Evolutionary conservation across 2,113 vertebrate genomes (phyloP), one percentile per base, ranked within the genome.

Genomic region (Nipponia nippon): DNA sequence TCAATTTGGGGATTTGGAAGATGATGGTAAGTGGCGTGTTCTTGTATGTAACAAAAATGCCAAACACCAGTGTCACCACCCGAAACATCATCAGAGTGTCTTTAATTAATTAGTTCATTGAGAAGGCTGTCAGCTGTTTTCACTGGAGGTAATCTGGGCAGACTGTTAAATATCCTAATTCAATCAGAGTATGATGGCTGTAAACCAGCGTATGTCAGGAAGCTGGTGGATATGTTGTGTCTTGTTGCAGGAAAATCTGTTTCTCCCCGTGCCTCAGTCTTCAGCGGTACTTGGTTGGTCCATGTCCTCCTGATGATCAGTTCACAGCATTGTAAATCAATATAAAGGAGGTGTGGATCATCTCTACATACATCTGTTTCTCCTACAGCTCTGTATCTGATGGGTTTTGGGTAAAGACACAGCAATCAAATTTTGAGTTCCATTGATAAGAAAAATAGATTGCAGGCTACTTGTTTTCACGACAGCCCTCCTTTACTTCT

Each of bases 1-100:
- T 75, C 95, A 98, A 9, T 98, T 97, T 93, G 97, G 96, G 13
- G 90, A 97, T 84, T 97, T 97, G 44, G 97, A 97, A 49, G 95
- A 97, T 29, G 98, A 98, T 40, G 98, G 98, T 98, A 95, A 96
- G 98, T 96, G 53, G 5, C 3, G 0, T 67, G 23, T 69, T 90
- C 42, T 61, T 80, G 14, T 84, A 71, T 3, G 3, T 56, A 32
- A 40, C 38, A 59, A 62, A 95, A 93, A 91, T 58, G 17, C 20
- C 26, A 29, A 40, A 16, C 14, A 3, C 6, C 58, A 11, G 13
- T 12, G n/a, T 32, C 23, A 42, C 38, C 17, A 38, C 53, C 10
- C 13, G 52, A 44, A 69, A 38, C 21, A 7, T 15, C 26, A 13
- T 16, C 11, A 3, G 11, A 40, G 26, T 13, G 26, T 19, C 22